Evolutionary conservation across 2,888 invertebrate species (phyloP).

Genomic region (Sphaerophoria taeniata): DNA sequence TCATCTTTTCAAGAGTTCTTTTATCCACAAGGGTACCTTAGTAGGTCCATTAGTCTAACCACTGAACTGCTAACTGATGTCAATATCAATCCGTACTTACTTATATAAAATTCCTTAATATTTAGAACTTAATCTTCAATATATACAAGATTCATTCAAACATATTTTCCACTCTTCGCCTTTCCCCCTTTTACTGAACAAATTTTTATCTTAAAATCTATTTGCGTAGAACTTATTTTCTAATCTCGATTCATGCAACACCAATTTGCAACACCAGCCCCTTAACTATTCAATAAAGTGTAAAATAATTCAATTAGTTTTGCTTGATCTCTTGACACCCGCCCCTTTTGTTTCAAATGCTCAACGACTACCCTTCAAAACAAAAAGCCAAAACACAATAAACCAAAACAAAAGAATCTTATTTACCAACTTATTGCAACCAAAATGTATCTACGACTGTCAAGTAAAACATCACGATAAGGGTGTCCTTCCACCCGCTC

Average conservation of each 20-base stretch:
- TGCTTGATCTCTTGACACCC: conserved; percentile 67
- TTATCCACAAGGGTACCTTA: too few species aligned
- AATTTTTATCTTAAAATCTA: neutral
- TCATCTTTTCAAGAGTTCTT: too few species aligned
- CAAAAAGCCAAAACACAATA: conserved; percentile 10
- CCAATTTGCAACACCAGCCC: conserved; percentile 54
- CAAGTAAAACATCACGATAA: conserved; percentile 67
- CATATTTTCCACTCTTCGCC: too few species aligned
- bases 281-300: conserved; percentile 50
- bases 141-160: too few species aligned
- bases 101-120: too few species aligned
- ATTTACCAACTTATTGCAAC: conserved; percentile 52
- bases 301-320: conserved; percentile 70
- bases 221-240: neutral
- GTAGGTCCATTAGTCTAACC: too few species aligned
- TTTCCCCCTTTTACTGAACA: too few species aligned
- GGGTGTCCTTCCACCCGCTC: conserved; percentile 5
- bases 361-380: conserved; percentile 20
- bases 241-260: neutral
- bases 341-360: conserved; percentile 51
- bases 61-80: too few species aligned
- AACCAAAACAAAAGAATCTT: conserved; percentile 60
- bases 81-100: too few species aligned
- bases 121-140: too few species aligned
- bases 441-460: conserved; percentile 56